A percentile compares a stretch with the other conserved stretches of the same genome.
Evolutionary conservation across 1,140 invertebrate genomes (phyloP).

Genomic region (Atta cephalotes): DNA sequence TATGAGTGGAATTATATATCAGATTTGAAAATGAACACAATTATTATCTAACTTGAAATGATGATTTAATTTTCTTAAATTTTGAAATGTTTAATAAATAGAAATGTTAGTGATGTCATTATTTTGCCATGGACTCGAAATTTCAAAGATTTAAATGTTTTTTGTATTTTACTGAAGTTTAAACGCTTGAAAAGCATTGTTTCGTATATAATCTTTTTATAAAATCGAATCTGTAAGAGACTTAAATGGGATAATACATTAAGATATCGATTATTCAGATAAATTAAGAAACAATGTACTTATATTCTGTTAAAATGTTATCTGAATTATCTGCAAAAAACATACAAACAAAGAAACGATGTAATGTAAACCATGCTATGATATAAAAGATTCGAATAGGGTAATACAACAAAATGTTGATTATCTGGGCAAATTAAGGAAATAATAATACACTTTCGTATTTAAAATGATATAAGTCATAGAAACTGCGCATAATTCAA

Average conservation of each 20-base stretch:
- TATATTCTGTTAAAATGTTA: not conserved
- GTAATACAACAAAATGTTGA: too few species aligned
- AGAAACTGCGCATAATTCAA: not conserved
- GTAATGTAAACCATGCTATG: too few species aligned
- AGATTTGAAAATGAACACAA: not conserved
- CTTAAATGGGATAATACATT: not conserved
- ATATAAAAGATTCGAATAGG: too few species aligned
- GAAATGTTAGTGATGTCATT: not conserved
- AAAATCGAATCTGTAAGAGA: not conserved
- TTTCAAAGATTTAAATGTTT: constrained; percentile 5
- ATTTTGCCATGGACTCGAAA: not conserved
- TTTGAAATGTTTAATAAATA: constrained; percentile 5
- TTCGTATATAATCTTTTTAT: not conserved
- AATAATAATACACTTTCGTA: too few species aligned
- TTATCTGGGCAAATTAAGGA: too few species aligned
- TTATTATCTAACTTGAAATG: not conserved
- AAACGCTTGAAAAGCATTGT: not conserved
- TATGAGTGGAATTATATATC: not conserved
- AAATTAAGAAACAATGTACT: not conserved
- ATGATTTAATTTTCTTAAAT: not conserved
- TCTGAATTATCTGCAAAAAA: not conserved
- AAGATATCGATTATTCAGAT: not conserved
- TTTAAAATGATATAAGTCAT: constrained; percentile 2
- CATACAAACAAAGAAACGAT: not conserved
- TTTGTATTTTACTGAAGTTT: not conserved